Percentiles rank a stretch among this genome's conserved stretches.
Evolutionary conservation across 2,888 invertebrate genomes (phyloP).

Genomic region (Nebria brevicollis): DNA sequence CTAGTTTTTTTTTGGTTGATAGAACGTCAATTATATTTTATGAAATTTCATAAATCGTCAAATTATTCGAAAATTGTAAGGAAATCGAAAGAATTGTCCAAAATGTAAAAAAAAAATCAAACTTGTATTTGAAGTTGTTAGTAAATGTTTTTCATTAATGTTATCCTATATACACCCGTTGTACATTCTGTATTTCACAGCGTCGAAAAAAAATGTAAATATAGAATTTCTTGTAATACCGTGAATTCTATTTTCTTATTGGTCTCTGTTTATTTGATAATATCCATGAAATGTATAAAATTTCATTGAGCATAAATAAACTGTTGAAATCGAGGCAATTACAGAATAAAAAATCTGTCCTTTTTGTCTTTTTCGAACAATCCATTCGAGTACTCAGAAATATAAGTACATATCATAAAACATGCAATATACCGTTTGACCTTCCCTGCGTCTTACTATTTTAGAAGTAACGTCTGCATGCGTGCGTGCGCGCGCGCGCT

Average conservation of each 20-base stretch:
- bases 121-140: background rate
- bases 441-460: too few relatives aligned
- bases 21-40: slow-evolving; percentile 8
- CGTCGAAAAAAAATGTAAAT: background rate
- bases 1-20: background rate
- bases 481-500: too few relatives aligned
- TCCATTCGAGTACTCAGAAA: too few relatives aligned
- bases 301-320: background rate
- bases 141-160: background rate
- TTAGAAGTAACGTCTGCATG: too few relatives aligned
- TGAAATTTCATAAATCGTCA: background rate
- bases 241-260: background rate
- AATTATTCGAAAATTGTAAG: background rate
- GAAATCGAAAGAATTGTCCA: background rate
- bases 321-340: background rate
- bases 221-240: background rate
- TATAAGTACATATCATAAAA: too few relatives aligned
- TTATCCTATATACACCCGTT: background rate
- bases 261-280: background rate
- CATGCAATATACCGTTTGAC: too few relatives aligned
- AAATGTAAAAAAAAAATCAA: background rate
- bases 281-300: background rate
- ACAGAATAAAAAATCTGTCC: background rate
- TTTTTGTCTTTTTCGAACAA: too few relatives aligned
- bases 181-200: background rate